Conservation (phyloP, 2,797 vertebrate species). For the Cynopterus sphinx region DNA sequence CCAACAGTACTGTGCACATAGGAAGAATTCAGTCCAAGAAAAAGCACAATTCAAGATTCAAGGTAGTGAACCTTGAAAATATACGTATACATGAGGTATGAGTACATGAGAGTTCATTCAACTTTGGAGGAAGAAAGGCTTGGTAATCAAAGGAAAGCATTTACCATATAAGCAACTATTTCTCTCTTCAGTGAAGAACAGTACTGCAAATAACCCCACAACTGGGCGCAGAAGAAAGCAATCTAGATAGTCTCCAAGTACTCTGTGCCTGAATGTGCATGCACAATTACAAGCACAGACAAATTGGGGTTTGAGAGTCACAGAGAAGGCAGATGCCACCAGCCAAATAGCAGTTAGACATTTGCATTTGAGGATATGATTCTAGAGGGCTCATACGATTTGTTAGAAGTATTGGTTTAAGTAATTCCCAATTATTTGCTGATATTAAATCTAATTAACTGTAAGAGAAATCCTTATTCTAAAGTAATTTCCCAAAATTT, state of each 20-base stretch:
- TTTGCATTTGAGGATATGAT: not conserved
- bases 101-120: not conserved
- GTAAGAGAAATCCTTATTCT: conserved; percentile 41
- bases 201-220: conserved; percentile 5
- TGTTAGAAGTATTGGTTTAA: conserved; percentile 14
- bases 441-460: conserved; percentile 12
- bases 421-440: conserved; percentile 36
- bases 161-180: not conserved
- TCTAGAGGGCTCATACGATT: not conserved
- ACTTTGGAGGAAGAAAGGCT: not conserved
- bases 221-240: not conserved
- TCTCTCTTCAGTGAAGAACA: not conserved
- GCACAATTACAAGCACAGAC: not conserved
- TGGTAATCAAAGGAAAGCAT: not conserved
- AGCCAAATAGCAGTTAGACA: not conserved
- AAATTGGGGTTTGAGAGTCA: not conserved
- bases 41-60: not conserved
- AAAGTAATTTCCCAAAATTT: conserved; percentile 26
- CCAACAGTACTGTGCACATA: not conserved
- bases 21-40: not conserved
- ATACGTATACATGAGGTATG: not conserved
- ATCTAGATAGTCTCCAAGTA: not conserved
- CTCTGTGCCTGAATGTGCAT: not conserved
- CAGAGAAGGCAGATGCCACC: not conserved
- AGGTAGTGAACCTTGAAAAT: conserved; percentile 5